phyloP scores from a whole-genome alignment of 2,113 vertebrate genomes.

The Pseudorhombus dupliciocellatus region DNA sequence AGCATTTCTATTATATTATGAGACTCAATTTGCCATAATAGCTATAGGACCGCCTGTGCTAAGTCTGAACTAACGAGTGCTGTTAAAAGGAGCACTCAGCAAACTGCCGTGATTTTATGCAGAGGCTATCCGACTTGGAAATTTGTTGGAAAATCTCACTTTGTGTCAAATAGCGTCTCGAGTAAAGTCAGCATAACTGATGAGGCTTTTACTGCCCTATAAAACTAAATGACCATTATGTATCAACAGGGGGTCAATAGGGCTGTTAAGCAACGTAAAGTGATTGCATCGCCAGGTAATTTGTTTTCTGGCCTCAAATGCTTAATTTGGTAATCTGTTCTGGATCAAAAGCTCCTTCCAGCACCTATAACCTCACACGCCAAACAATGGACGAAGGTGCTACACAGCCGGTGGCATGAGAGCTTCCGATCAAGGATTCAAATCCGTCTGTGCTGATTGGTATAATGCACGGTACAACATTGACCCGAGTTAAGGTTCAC shows the following conservation, averaged over 20 bases:
- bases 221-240: slow-evolving; percentile 62
- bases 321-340: slow-evolving; percentile 28
- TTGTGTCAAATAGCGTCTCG: slow-evolving; percentile 43
- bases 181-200: slow-evolving; percentile 61
- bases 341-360: slow-evolving; percentile 26
- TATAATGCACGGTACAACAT: background rate
- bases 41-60: background rate
- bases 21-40: background rate
- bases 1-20: slow-evolving; percentile 13
- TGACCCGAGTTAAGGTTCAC: background rate
- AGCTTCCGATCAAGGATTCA: background rate
- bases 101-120: slow-evolving; percentile 39
- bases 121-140: slow-evolving; percentile 41
- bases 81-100: slow-evolving; percentile 21
- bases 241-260: slow-evolving; percentile 56
- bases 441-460: too few species aligned
- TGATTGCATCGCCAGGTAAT: slow-evolving; percentile 47
- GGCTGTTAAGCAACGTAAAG: slow-evolving; percentile 35
- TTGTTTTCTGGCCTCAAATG: slow-evolving; percentile 28
- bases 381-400: background rate
- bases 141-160: slow-evolving; percentile 42
- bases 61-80: slow-evolving; percentile 15
- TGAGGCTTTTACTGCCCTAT: slow-evolving; percentile 49
- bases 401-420: background rate
- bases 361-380: background rate